Evolutionary conservation across 1,140 invertebrate species (phyloP), one percentile per base, ranked within the genome.

Genomic region (Drosophila repleta): DNA sequence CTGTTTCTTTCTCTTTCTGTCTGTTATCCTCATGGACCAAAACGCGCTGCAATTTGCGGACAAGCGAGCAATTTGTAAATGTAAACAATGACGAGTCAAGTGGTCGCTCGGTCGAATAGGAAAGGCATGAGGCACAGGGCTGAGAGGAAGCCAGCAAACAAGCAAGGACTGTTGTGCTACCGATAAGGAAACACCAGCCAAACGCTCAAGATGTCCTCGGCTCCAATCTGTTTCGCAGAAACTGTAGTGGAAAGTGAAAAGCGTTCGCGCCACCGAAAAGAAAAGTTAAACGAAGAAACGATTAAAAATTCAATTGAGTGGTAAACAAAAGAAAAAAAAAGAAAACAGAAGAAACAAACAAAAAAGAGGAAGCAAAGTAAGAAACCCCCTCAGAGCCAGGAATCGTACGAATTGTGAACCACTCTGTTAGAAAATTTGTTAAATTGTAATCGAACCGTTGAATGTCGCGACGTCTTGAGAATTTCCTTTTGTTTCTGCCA

Each of bases 41-140:
- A 76, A 70, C 58, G 66, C 64, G 71, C 57, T 65, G 76, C 83
- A 87, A 88, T 87, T 87, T 87, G 83, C 76, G 83, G 83, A 87
- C 83, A 87, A 87, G 83, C 83, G 83, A 88, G 77, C 83, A 87
- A 87, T 87, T 87, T 87, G 83, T 87, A 87, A 87, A 87, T 87
- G 83, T 88, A 87, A 87, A 87, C 83, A 87, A 87, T 88, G 83
- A 88, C 75, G 62, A 87, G 83, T 85, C 81, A 85, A 85, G 82
- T 85, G 81, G 74, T 84, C 70, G 70, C 71, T 21, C n/a, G 63
- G 70, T 21, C 17, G 29, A 48, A 32, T 5, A 41, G 56, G 20
- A 57, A 49, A 60, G 45, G 26, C 53, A 43, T 63, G 61, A 60
- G 62, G n/a, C n/a, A 37, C 13, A 43, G 58, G 39, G 39, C 8